Evolutionary conservation across 2,113 vertebrate genomes (phyloP), one percentile per base, ranked within the genome.

Genomic region (Toxotes jaculatrix): DNA sequence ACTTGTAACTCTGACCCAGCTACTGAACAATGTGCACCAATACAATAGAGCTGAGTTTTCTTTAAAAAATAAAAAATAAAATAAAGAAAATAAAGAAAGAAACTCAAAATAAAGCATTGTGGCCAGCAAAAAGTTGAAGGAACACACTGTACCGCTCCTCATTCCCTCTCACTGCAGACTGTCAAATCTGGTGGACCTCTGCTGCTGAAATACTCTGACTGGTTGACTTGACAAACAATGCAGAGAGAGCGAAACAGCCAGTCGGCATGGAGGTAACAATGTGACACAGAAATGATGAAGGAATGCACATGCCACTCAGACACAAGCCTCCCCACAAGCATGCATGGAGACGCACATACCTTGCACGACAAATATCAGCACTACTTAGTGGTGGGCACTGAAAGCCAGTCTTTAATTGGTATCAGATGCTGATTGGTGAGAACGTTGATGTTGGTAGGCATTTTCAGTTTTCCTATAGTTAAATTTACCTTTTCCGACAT

Each of bases 1-100:
- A 88, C 82, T 61, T 73, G 55, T 27, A 79, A 13, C 74, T 86
- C 38, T 77, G 63, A 81, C 84, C 71, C 14, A 59, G 31, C 49
- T 34, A 34, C 38, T 64, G 31, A 59, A 53, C 76, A 63, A 53
- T 59, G 57, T 62, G 31, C 32, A 75, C 6, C 9, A 17, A 63
- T 51, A 74, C 65, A 76, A 47, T 0, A 31, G 40, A 43, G 7
- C 40, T 11, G 36, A 6, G 17, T 31, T 60, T 82, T 63, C 13
- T 17, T 62, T 17, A 65, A 57, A 62, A 62, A 62, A 27, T 17
- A 65, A 57, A 62, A 62, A 62, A 27, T 27, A 27, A 27, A 27
- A 27, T 27, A 27, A 59, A 23, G 12, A 27, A 36, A 19, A 49
- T 27, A 27, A 27, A 27, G 27, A 27, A 1, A 27, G 27, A 27